A percentile compares a stretch with the other conserved stretches of the same genome.
phyloP scores from a whole-genome alignment of 2,797 vertebrate genomes.

The Buceros bicornis region DNA sequence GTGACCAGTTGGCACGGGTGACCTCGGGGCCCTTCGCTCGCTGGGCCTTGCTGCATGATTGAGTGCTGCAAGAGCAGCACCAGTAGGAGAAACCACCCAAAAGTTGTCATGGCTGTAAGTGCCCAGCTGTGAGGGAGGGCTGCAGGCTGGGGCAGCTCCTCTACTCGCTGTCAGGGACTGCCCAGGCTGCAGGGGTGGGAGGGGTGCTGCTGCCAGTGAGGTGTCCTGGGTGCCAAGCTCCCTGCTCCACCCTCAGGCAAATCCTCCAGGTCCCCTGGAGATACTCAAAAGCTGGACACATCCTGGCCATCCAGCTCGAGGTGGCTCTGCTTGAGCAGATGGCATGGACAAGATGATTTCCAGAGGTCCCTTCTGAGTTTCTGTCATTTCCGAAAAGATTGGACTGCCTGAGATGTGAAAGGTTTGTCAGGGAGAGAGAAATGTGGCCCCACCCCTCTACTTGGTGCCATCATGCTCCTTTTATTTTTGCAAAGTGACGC shows the following conservation, averaged over 20 bases:
- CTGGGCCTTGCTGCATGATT: fast-evolving
- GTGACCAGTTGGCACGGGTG: fast-evolving
- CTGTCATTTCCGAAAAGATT: not conserved
- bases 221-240: not conserved
- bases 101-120: fast-evolving
- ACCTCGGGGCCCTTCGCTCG: fast-evolving
- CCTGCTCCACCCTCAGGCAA: not conserved
- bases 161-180: fast-evolving
- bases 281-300: not conserved
- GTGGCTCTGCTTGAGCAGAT: not conserved
- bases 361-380: not conserved
- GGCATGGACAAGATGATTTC: not conserved
- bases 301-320: not conserved
- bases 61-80: not conserved
- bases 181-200: not conserved
- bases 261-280: not conserved
- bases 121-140: fast-evolving
- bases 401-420: not conserved
- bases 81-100: not conserved
- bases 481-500: not conserved
- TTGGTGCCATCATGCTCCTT: not conserved
- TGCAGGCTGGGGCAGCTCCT: not conserved
- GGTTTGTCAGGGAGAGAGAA: not conserved
- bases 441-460: not conserved
- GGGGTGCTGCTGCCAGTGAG: not conserved